Evolutionary conservation across 2,113 vertebrate genomes (phyloP).

Genomic region (Rhipidura dahli): DNA sequence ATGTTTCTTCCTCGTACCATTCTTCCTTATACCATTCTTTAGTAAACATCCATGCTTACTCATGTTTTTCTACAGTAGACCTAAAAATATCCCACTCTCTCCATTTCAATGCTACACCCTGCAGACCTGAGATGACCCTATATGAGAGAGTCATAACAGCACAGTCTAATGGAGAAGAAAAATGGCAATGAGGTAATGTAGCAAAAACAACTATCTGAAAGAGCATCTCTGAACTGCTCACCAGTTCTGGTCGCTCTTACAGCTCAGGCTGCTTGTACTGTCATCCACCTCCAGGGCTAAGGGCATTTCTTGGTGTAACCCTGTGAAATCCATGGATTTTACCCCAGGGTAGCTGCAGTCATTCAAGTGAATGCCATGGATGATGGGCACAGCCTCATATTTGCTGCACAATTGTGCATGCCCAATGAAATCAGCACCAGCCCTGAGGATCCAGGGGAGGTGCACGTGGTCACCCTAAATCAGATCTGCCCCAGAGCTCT

Average conservation of each 20-base stretch:
- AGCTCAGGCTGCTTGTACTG: background rate
- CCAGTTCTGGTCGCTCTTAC: background rate
- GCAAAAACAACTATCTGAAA: background rate
- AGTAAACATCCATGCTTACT: background rate
- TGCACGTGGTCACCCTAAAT: rapidly evolving
- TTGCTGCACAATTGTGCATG: background rate
- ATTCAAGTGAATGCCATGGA: rapidly evolving
- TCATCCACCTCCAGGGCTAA: background rate
- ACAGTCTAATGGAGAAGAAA: background rate
- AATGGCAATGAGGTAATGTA: background rate
- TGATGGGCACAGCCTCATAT: background rate
- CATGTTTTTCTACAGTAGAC: background rate
- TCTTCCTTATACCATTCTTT: background rate
- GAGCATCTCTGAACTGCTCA: background rate
- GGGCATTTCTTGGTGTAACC: background rate
- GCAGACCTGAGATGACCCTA: background rate
- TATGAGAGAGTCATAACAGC: background rate
- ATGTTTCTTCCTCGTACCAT: background rate
- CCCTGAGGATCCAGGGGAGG: background rate
- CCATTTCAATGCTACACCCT: background rate
- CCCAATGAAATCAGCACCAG: background rate
- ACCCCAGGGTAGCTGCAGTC: background rate
- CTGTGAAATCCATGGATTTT: background rate
- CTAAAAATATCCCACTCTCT: background rate
- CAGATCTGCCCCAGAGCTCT: background rate